A percentile compares a stretch with the other conserved stretches of the same genome.
These are phyloP conservation scores for Drosophila rubida DNA, from an alignment of 2,888 invertebrate genomes.

Conservation along the genomic window DNA sequence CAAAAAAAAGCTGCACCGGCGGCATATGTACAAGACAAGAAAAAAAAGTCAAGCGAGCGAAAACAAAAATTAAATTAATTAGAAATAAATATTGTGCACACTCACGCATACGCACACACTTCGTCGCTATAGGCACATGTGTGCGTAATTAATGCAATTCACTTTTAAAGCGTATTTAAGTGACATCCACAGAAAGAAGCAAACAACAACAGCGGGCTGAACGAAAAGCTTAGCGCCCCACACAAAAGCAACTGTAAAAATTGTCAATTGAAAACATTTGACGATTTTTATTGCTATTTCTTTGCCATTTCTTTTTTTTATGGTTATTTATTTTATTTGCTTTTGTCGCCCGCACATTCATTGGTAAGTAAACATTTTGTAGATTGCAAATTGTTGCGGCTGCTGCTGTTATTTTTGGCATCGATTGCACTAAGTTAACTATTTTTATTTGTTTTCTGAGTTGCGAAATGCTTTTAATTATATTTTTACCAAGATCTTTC, in stretches of 20 bases:
- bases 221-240: constrained; percentile 30
- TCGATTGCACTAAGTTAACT: constrained; percentile 37
- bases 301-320: constrained; percentile 2
- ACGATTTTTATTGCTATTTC: constrained; percentile 11
- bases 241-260: constrained; percentile 58
- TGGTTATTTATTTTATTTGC: constrained; percentile 12
- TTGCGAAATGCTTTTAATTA: constrained; percentile 21
- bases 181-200: constrained; percentile 38
- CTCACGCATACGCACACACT: constrained; percentile 19
- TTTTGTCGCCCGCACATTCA: constrained; percentile 42
- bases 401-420: constrained; percentile 45
- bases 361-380: neutral
- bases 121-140: constrained; percentile 18
- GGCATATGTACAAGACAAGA: no score
- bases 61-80: constrained; percentile 63
- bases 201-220: constrained; percentile 25
- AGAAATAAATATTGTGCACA: constrained; percentile 62
- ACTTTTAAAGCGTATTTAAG: constrained; percentile 60
- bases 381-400: constrained; percentile 1
- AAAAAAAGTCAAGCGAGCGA: constrained; percentile 38
- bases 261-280: constrained; percentile 45
- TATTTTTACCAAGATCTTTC: constrained; percentile 14
- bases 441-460: constrained; percentile 35
- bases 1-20: constrained; percentile 20
- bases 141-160: constrained; percentile 64